These are phyloP conservation scores for Eilema depressum DNA, from an alignment of 2,888 invertebrate species.

Conservation along the genomic window DNA sequence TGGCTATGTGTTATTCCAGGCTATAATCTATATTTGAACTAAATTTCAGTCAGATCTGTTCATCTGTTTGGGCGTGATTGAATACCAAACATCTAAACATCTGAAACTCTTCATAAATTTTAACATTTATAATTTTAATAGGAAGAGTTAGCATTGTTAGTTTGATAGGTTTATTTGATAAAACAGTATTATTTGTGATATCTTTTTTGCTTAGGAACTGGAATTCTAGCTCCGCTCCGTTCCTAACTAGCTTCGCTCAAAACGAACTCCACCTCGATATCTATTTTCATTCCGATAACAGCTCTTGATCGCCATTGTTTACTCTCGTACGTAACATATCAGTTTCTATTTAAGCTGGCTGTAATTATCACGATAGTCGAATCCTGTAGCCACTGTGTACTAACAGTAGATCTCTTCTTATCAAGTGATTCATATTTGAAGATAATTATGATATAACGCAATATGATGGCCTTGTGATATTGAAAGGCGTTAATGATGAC, in stretches of 20 bases:
- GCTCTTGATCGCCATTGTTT: conserved; percentile 9
- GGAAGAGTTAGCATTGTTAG: too few species aligned
- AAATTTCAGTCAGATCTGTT: too few species aligned
- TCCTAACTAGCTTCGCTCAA: not conserved
- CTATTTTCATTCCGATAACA: conserved; percentile 15
- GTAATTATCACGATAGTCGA: conserved; percentile 13
- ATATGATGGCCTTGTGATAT: conserved; percentile 5
- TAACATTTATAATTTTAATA: too few species aligned
- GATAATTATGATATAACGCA: conserved; percentile 5
- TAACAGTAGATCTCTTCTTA: conserved; percentile 5
- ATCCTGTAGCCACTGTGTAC: conserved; percentile 2
- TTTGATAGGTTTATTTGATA: too few species aligned
- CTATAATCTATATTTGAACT: too few species aligned
- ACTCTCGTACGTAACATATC: conserved; percentile 6
- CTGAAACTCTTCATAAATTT: too few species aligned
- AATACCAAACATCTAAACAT: too few species aligned
- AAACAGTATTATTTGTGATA: too few species aligned
- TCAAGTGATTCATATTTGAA: not conserved
- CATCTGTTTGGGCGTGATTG: too few species aligned
- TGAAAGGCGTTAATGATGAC: not conserved
- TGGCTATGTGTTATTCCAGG: too few species aligned
- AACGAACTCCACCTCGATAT: not conserved
- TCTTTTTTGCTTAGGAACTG: too few species aligned
- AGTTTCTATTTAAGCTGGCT: conserved; percentile 12
- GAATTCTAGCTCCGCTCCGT: not conserved